These are phyloP conservation scores for Hartigia nigra DNA, from an alignment of 2,888 invertebrate species.

Conservation along the genomic window DNA sequence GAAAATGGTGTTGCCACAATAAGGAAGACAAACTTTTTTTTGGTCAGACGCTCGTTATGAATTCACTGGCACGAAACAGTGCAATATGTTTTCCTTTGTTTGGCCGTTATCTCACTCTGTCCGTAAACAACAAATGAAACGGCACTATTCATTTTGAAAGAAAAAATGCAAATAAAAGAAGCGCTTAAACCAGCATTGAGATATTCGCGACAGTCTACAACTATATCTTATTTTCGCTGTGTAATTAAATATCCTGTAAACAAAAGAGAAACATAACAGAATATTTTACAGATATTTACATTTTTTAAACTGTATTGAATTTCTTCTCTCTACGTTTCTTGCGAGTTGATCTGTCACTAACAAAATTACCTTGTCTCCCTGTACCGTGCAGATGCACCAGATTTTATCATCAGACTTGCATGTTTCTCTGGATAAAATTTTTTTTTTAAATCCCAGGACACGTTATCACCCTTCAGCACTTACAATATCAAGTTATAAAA, in stretches of 20 bases:
- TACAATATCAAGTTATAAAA: neutral
- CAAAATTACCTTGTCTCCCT: neutral
- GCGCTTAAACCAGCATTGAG: neutral
- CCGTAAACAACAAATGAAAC: neutral
- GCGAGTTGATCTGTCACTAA: neutral
- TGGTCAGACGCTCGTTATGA: neutral
- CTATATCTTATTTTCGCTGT: too few relatives aligned
- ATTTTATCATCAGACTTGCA: neutral
- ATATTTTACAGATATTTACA: neutral
- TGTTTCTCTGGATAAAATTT: neutral
- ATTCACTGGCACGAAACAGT: neutral
- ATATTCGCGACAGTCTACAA: neutral
- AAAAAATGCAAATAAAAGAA: neutral
- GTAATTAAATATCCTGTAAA: neutral
- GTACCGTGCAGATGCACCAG: neutral
- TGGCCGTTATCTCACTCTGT: neutral
- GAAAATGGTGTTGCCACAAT: neutral
- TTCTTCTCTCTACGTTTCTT: neutral
- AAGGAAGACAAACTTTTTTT: neutral
- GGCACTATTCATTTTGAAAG: neutral
- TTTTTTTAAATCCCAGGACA: neutral
- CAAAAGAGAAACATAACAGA: too few relatives aligned
- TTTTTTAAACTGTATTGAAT: neutral
- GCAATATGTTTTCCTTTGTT: neutral
- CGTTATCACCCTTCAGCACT: neutral